These are phyloP conservation scores for Bilobella aurantiaca DNA, from an alignment of 1,140 invertebrate genomes.

Conservation along the genomic window DNA sequence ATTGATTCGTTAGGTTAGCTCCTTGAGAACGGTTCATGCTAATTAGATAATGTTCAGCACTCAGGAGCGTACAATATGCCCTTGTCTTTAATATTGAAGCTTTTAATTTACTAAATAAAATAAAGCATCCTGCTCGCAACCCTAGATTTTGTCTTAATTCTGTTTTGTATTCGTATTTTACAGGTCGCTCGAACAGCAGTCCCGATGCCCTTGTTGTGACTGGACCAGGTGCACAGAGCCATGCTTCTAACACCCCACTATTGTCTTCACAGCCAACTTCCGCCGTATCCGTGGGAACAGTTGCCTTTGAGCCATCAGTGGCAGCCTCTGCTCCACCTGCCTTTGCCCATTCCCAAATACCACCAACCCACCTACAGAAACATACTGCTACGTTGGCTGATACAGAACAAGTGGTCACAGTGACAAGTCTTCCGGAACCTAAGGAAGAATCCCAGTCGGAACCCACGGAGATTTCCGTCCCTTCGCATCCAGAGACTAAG, in stretches of 20 bases:
- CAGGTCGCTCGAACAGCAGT: background rate
- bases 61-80: too few relatives aligned
- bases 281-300: background rate
- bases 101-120: too few relatives aligned
- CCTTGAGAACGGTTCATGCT: too few relatives aligned
- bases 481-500: background rate
- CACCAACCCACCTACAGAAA: background rate
- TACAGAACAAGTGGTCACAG: too few relatives aligned
- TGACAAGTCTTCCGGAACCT: background rate
- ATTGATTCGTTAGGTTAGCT: too few relatives aligned
- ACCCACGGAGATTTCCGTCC: background rate
- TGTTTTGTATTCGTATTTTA: background rate
- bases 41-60: too few relatives aligned
- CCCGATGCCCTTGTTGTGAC: background rate
- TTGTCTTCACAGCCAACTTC: background rate
- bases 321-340: slow-evolving; percentile 3
- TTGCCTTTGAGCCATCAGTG: background rate
- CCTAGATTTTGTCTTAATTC: too few relatives aligned
- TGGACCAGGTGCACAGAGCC: background rate
- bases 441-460: background rate
- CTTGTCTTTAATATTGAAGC: too few relatives aligned
- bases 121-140: too few relatives aligned
- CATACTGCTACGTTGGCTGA: too few relatives aligned
- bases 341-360: background rate
- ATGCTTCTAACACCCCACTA: background rate